phyloP scores from a whole-genome alignment of 2,113 vertebrate genomes.

The Manacus vitellinus region DNA sequence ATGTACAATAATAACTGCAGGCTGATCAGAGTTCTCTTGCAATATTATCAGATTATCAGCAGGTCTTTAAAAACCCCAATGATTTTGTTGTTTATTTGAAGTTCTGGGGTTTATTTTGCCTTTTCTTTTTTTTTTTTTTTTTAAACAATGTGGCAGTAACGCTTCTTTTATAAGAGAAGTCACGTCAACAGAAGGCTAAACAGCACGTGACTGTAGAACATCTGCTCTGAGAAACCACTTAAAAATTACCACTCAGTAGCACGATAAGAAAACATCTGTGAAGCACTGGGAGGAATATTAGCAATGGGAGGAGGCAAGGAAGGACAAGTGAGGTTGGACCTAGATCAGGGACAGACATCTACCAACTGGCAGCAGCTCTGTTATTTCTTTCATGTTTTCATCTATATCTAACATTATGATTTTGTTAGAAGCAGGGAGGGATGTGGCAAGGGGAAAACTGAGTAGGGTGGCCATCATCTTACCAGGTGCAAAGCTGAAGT shows the following conservation, averaged over 20 bases:
- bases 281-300: constrained; percentile 41
- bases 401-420: not conserved
- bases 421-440: not conserved
- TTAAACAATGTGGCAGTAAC: not conserved
- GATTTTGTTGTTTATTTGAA: not conserved
- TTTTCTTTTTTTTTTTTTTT: not conserved
- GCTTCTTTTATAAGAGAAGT: not conserved
- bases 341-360: not conserved
- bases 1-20: not conserved
- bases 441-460: not conserved
- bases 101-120: not conserved
- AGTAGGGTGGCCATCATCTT: not conserved
- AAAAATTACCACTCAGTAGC: constrained; percentile 38
- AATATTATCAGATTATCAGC: not conserved
- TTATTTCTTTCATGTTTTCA: not conserved
- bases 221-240: constrained; percentile 33
- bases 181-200: not conserved
- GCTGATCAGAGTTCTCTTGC: not conserved
- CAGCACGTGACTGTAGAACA: constrained; percentile 4
- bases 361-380: not conserved
- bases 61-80: not conserved
- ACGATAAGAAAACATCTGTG: constrained; percentile 61
- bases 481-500: not conserved
- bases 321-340: constrained; percentile 9
- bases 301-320: constrained; percentile 31